Evolutionary conservation across 2,797 vertebrate genomes (phyloP).

Genomic region (Sphenopsis melanotis): DNA sequence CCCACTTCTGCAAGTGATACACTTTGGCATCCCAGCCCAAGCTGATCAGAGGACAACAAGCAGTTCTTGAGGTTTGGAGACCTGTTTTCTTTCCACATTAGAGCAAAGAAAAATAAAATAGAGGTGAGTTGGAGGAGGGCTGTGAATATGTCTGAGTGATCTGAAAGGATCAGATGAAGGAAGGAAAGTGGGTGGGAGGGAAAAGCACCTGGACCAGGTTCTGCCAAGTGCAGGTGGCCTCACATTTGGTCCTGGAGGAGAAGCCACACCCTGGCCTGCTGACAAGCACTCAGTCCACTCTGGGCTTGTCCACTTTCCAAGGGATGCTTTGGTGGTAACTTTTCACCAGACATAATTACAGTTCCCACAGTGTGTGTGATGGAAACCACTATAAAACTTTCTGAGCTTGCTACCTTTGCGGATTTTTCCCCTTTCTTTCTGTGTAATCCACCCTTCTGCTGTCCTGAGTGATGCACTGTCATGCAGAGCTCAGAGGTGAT

Average conservation of each 20-base stretch:
- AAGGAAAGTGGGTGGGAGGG: not conserved
- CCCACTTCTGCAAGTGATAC: not conserved
- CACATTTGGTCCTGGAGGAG: not conserved
- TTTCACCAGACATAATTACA: not conserved
- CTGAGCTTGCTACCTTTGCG: not conserved
- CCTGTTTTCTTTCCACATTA: not conserved
- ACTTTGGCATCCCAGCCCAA: not conserved
- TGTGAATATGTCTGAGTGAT: not conserved
- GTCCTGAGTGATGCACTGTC: not conserved
- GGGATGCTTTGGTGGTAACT: not conserved
- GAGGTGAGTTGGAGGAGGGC: not conserved
- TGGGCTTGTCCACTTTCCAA: not conserved
- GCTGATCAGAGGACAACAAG: not conserved
- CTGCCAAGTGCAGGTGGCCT: not conserved
- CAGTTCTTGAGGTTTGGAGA: not conserved
- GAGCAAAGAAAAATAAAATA: not conserved
- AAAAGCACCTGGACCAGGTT: not conserved
- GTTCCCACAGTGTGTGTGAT: not conserved
- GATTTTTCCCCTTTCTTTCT: not conserved
- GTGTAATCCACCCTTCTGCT: not conserved
- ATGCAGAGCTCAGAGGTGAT: not conserved
- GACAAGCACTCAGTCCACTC: not conserved
- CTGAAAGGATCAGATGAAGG: not conserved
- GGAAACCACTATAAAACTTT: not conserved
- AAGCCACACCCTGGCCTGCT: not conserved